Evolutionary conservation across 2,888 invertebrate genomes (phyloP).

Genomic region (Perizoma affinitatum): DNA sequence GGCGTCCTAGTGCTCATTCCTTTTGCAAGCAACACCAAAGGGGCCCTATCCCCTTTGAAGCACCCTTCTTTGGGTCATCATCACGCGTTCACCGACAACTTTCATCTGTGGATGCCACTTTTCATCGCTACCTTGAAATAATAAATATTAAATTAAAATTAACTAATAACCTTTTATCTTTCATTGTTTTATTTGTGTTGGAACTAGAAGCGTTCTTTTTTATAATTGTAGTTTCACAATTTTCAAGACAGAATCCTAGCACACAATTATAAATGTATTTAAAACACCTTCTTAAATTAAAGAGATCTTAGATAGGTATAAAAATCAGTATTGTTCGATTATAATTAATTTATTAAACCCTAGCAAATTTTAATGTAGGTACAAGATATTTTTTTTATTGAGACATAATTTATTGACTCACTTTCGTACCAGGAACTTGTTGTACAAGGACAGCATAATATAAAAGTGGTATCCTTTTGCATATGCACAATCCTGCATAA

Average conservation of each 20-base stretch:
- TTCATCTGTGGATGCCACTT: conserved; percentile 42
- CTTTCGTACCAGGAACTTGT: conserved; percentile 75
- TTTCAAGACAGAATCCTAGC: background rate
- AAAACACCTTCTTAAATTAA: background rate
- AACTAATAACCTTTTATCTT: too few species aligned
- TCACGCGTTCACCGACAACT: conserved; percentile 61
- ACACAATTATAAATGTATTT: background rate
- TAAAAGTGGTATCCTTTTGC: conserved; percentile 47
- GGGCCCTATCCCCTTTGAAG: conserved; percentile 81
- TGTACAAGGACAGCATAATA: conserved; percentile 73
- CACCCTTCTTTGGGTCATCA: conserved; percentile 82
- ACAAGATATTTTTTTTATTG: too few species aligned
- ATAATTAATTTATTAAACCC: background rate
- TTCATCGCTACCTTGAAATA: conserved; percentile 3
- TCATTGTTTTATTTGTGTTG: too few species aligned
- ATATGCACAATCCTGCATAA: conserved; percentile 56
- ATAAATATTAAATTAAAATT: too few species aligned
- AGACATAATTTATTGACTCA: too few species aligned
- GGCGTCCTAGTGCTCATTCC: conserved; percentile 78
- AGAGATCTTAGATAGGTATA: too few species aligned
- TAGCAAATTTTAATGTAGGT: background rate
- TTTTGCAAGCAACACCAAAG: conserved; percentile 80
- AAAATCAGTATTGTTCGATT: too few species aligned
- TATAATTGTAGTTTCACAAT: background rate
- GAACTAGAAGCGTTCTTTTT: too few species aligned